Percentiles rank a stretch among this genome's conserved stretches.
These are phyloP conservation scores for Silurus glanis DNA, from an alignment of 2,113 vertebrate genomes.

Conservation along the genomic window DNA sequence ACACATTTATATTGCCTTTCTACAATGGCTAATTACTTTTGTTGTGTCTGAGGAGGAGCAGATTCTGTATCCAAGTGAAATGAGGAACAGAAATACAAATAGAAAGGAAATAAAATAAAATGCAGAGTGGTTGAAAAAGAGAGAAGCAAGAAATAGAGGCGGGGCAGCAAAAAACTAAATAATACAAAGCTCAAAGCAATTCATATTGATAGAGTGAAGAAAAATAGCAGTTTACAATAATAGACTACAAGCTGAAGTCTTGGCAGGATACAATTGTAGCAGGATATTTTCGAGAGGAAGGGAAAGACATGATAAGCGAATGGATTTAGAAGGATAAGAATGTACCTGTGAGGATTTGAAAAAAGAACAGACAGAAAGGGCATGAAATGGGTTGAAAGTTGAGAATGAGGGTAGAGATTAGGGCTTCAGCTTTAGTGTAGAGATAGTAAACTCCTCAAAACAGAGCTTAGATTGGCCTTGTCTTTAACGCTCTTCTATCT, in stretches of 20 bases:
- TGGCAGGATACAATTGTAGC: background rate
- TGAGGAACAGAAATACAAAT: background rate
- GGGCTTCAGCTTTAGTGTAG: slow-evolving; percentile 12
- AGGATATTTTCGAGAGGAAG: slow-evolving; percentile 1
- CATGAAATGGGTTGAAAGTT: slow-evolving; percentile 28
- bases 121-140: background rate
- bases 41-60: slow-evolving; percentile 19
- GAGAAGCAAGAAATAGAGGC: background rate
- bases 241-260: background rate
- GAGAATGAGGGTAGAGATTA: slow-evolving; percentile 30
- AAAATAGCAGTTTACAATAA: background rate
- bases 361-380: slow-evolving; percentile 6
- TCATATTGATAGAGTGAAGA: background rate
- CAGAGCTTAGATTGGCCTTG: slow-evolving; percentile 3
- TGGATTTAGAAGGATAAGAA: slow-evolving; percentile 45
- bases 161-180: background rate
- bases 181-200: background rate
- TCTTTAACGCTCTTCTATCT: slow-evolving; percentile 36
- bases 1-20: slow-evolving; percentile 44
- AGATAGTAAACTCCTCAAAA: background rate
- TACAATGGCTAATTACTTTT: slow-evolving; percentile 37
- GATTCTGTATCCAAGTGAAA: background rate
- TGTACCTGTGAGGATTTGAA: background rate
- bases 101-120: background rate
- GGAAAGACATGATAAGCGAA: slow-evolving; percentile 28